Conservation (phyloP, 1,140 invertebrate species). For the Pseudomyrmex cubaensis region DNA sequence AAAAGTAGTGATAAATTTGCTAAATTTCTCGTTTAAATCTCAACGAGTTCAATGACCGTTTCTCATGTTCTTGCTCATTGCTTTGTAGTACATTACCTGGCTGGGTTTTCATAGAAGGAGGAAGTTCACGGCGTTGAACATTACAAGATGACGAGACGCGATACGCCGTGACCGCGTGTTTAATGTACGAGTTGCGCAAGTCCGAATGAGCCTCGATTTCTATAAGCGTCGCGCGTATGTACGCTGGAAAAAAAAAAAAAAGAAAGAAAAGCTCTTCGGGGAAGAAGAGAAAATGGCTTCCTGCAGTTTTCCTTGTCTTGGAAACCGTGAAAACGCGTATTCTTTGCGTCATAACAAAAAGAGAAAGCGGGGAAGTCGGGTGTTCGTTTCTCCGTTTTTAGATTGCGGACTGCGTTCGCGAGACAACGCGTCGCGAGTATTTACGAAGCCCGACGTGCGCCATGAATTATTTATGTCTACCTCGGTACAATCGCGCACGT, state of each 20-base stretch:
- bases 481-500: slow-evolving; percentile 41
- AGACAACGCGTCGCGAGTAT: slow-evolving; percentile 51
- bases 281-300: slow-evolving; percentile 12
- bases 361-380: background rate
- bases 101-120: slow-evolving; percentile 8
- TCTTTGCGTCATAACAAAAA: slow-evolving; percentile 1
- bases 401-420: slow-evolving; percentile 48
- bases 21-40: background rate
- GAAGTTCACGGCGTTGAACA: slow-evolving; percentile 38
- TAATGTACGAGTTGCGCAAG: slow-evolving; percentile 66
- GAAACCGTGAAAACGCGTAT: slow-evolving; percentile 60
- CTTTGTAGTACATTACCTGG: slow-evolving; percentile 18
- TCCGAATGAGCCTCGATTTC: background rate
- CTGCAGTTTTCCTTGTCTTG: slow-evolving; percentile 40
- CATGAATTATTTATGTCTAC: slow-evolving; percentile 70
- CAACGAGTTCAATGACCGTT: background rate
- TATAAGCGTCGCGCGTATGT: background rate
- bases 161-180: slow-evolving; percentile 41
- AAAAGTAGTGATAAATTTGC: background rate
- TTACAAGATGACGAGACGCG: slow-evolving; percentile 61
- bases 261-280: slow-evolving; percentile 3
- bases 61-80: slow-evolving; percentile 4
- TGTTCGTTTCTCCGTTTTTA: slow-evolving; percentile 35
- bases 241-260: background rate
- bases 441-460: slow-evolving; percentile 58